Conservation (phyloP, 1,140 invertebrate species). For the Orussus abietinus region DNA sequence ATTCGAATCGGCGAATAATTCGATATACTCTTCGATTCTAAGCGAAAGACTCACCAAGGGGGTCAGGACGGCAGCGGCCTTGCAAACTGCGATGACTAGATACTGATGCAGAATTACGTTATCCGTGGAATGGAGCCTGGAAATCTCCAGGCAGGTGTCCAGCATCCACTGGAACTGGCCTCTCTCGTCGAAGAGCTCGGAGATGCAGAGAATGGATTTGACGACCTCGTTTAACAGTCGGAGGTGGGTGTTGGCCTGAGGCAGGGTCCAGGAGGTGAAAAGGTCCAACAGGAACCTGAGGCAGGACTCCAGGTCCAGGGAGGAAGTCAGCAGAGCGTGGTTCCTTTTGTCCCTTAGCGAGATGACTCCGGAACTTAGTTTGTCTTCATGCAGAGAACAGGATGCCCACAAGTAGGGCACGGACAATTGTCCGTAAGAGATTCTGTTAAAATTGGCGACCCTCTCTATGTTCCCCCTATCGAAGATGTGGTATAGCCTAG, state of each 20-base stretch:
- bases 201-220: conserved; percentile 65
- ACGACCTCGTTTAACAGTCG: conserved; percentile 65
- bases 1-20: too few species aligned
- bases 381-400: conserved; percentile 44
- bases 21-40: neutral
- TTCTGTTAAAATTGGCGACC: conserved; percentile 32
- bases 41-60: conserved; percentile 49
- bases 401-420: conserved; percentile 51
- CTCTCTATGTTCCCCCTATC: conserved; percentile 45
- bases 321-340: conserved; percentile 50
- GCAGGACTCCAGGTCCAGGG: conserved; percentile 80
- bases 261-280: conserved; percentile 70
- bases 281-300: conserved; percentile 80
- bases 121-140: conserved; percentile 61
- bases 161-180: conserved; percentile 73
- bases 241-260: conserved; percentile 54
- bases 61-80: conserved; percentile 64
- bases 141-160: conserved; percentile 62
- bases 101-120: conserved; percentile 71
- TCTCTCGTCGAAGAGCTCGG: conserved; percentile 68
- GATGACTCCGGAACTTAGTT: conserved; percentile 38
- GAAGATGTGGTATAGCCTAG: conserved; percentile 44
- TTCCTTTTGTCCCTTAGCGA: conserved; percentile 36
- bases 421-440: conserved; percentile 56
- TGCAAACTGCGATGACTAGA: conserved; percentile 65